Conservation (phyloP, 2,113 vertebrate species). For the Carlito syrichta region DNA sequence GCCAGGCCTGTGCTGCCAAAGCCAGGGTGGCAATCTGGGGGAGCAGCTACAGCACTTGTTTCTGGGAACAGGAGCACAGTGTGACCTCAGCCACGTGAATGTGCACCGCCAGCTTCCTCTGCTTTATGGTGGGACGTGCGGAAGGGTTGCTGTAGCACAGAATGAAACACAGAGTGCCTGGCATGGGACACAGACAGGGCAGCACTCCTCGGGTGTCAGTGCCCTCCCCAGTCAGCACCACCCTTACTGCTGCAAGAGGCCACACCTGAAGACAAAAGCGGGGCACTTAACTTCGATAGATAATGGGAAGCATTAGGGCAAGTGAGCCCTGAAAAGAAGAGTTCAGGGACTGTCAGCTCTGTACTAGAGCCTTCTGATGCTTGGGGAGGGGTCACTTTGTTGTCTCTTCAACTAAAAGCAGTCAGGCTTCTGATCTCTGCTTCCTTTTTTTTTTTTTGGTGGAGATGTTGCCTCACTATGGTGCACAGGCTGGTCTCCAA, state of each 20-base stretch:
- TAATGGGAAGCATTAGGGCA: fast-evolving
- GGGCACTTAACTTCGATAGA: not conserved
- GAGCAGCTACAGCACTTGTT: fast-evolving
- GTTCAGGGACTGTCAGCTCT: fast-evolving
- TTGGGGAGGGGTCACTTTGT: not conserved
- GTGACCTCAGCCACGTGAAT: too few species aligned
- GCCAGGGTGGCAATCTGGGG: not conserved
- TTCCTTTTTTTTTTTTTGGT: not conserved
- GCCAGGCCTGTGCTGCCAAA: too few species aligned
- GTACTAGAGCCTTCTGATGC: not conserved
- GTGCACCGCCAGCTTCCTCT: not conserved
- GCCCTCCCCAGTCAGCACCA: not conserved
- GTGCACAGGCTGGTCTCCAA: not conserved
- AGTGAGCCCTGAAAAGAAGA: not conserved
- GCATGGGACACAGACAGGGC: fast-evolving
- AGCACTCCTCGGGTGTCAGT: fast-evolving
- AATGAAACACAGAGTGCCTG: not conserved
- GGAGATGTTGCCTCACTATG: not conserved
- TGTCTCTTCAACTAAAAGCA: not conserved
- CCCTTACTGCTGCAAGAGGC: not conserved
- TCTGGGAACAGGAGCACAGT: not conserved
- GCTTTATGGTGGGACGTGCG: not conserved
- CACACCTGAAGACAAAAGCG: fast-evolving
- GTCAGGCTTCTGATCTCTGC: not conserved
- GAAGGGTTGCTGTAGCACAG: not conserved